Percentiles rank a stretch among this genome's conserved stretches.
Evolutionary conservation across 2,888 invertebrate genomes (phyloP).

Genomic region (Drosophila austrosaltans): DNA sequence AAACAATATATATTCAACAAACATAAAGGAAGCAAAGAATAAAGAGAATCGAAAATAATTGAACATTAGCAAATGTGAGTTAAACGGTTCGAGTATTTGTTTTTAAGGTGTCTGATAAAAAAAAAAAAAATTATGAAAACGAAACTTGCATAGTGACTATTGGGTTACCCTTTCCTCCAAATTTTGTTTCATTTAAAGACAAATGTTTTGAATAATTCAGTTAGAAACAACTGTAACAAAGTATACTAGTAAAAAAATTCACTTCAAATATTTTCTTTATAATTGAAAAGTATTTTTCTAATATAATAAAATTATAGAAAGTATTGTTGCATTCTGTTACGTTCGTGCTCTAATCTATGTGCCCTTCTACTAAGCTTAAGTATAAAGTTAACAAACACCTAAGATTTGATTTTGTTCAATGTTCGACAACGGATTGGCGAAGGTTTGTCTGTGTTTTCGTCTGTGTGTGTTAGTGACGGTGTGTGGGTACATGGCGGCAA

Average conservation of each 20-base stretch:
- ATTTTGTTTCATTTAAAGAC: not conserved
- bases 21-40: conserved; percentile 45
- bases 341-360: conserved; percentile 15
- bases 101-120: conserved; percentile 17
- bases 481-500: conserved; percentile 54
- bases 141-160: not conserved
- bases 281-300: no score
- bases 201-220: no score
- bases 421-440: conserved; percentile 58
- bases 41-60: conserved; percentile 63
- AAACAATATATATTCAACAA: conserved; percentile 58
- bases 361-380: conserved; percentile 37
- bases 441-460: conserved; percentile 57
- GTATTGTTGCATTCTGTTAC: not conserved
- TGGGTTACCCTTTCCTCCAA: conserved; percentile 14
- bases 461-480: conserved; percentile 35
- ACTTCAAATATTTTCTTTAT: not conserved
- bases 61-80: conserved; percentile 65
- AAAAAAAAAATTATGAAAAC: not conserved
- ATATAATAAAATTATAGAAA: no score
- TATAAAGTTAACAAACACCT: conserved; percentile 70
- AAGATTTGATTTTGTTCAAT: conserved; percentile 59
- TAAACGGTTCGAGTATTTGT: conserved; percentile 64
- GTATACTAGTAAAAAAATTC: no score
- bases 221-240: no score